phyloP scores from a whole-genome alignment of 2,888 invertebrate genomes.

The Papilio protenor region DNA sequence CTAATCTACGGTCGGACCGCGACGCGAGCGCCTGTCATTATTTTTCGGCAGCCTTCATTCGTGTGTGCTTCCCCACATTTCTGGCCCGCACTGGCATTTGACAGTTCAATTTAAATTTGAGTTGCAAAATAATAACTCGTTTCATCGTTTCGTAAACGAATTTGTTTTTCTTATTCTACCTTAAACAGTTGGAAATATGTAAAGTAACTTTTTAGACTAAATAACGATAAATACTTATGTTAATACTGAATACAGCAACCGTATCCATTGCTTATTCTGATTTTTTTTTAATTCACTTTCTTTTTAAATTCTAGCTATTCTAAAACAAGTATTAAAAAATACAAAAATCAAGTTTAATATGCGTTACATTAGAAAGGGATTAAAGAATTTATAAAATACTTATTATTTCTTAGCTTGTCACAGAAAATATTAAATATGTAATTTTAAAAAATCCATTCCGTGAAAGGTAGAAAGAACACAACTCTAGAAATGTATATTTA shows the following conservation, averaged over 20 bases:
- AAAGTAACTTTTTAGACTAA: neutral
- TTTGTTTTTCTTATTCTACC: neutral
- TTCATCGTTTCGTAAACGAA: conserved; percentile 22
- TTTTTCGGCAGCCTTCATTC: conserved; percentile 54
- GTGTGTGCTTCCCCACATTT: conserved; percentile 47
- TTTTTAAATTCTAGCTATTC: too few species aligned
- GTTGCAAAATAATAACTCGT: conserved; percentile 35
- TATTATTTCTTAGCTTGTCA: too few species aligned
- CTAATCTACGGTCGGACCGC: conserved; percentile 56
- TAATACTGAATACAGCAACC: too few species aligned
- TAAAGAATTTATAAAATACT: too few species aligned
- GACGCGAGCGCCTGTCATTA: conserved; percentile 57
- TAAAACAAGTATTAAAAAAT: too few species aligned
- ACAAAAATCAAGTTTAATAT: too few species aligned
- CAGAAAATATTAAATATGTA: too few species aligned
- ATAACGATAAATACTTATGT: neutral
- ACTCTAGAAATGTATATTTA: neutral
- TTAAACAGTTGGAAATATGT: neutral
- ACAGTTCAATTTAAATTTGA: conserved; percentile 54
- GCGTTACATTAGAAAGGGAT: too few species aligned
- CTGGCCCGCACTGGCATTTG: conserved; percentile 55
- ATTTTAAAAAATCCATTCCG: too few species aligned
- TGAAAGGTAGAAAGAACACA: neutral
- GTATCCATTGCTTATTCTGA: too few species aligned
- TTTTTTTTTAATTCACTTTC: too few species aligned